Percentiles rank a stretch among this genome's conserved stretches.
phyloP scores from a whole-genome alignment of 2,888 invertebrate genomes.

The Hoplodrina blanda region DNA sequence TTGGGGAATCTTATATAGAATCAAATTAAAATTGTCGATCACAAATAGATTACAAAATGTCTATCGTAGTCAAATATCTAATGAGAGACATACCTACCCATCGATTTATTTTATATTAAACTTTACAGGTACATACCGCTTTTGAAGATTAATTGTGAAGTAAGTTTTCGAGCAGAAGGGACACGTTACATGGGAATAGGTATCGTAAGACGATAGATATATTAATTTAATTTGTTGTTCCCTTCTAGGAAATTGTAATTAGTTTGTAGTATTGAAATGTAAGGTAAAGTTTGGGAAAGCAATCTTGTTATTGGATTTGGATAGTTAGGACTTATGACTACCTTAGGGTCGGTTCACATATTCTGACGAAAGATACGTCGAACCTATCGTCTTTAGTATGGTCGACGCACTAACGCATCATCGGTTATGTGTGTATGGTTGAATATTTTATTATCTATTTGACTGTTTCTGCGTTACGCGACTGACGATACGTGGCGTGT shows the following conservation, averaged over 20 bases:
- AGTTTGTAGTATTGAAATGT: slow-evolving; percentile 29
- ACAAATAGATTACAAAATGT: no score
- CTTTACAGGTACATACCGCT: slow-evolving; percentile 35
- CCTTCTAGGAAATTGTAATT: slow-evolving; percentile 33
- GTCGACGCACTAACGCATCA: no score
- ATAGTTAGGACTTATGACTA: slow-evolving; percentile 12
- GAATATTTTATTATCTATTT: no score
- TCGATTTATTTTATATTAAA: slow-evolving; percentile 39
- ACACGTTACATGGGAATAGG: slow-evolving; percentile 16
- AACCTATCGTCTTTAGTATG: no score
- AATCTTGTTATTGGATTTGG: slow-evolving; percentile 27
- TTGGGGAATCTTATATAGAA: no score
- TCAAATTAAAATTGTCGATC: no score
- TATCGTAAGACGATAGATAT: slow-evolving; percentile 2
- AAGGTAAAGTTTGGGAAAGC: slow-evolving; percentile 26
- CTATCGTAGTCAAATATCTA: slow-evolving; percentile 44
- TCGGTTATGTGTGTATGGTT: no score
- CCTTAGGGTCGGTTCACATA: no score
- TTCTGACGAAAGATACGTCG: no score
- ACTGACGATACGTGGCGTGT: no score
- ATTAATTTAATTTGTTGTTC: slow-evolving; percentile 49
- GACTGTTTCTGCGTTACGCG: no score
- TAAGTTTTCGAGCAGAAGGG: slow-evolving; percentile 33
- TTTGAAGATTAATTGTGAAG: slow-evolving; percentile 36
- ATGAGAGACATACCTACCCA: slow-evolving; percentile 23